Percentiles rank a stretch among this genome's conserved stretches.
These are phyloP conservation scores for Lasioglossum pauxillum DNA, from an alignment of 2,888 invertebrate species.

Conservation along the genomic window DNA sequence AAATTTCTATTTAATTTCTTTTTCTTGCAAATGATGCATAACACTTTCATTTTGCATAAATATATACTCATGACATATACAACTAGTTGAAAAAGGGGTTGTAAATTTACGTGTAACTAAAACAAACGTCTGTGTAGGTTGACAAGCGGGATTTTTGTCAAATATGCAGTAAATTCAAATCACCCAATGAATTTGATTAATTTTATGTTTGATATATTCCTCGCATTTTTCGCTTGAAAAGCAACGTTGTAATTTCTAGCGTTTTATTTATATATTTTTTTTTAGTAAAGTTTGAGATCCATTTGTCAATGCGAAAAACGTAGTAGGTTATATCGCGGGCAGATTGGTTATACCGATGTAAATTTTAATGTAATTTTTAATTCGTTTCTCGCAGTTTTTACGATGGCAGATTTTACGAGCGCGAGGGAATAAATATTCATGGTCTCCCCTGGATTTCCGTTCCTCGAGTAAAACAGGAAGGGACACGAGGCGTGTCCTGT, in stretches of 20 bases:
- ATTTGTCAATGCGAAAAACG: constrained; percentile 7
- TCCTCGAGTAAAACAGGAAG: constrained; percentile 25
- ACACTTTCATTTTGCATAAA: not conserved
- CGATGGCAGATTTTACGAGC: constrained; percentile 23
- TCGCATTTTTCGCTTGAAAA: not conserved
- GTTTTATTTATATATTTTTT: not conserved
- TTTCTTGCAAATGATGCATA: not conserved
- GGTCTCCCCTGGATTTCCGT: constrained; percentile 16
- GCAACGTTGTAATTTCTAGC: not conserved
- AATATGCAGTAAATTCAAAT: not conserved
- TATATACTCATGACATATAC: not conserved
- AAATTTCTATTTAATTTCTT: not conserved
- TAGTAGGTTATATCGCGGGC: not conserved
- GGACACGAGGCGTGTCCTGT: not conserved
- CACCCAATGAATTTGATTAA: not conserved
- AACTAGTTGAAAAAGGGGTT: not conserved
- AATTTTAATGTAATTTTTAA: constrained; percentile 29
- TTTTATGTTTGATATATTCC: not conserved
- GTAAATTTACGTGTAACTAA: not conserved
- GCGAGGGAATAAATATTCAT: constrained; percentile 30
- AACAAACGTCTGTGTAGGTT: not conserved
- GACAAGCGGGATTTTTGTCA: not conserved
- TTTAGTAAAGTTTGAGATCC: not conserved
- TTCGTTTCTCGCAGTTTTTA: constrained; percentile 20
- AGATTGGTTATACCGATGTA: constrained; percentile 14